Conservation (phyloP, 23 tunicate genomes). For the Oikopleura dioica region DNA sequence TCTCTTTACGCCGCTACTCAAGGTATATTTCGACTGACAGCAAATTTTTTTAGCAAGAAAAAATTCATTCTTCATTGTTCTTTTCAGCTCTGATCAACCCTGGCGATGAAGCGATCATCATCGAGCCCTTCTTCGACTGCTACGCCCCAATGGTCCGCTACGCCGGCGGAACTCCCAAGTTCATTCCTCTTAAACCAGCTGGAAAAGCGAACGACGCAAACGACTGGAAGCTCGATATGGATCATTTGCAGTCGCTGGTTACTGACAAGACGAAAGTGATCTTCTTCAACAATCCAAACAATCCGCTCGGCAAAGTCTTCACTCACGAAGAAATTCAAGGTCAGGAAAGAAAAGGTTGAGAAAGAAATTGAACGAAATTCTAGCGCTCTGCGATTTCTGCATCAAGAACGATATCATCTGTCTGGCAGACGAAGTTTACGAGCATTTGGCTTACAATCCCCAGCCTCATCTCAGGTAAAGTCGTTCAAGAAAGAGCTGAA, state of each 20-base stretch:
- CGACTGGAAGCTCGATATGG: slow-evolving; percentile 40
- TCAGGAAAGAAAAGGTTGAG: not conserved
- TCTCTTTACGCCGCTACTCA: slow-evolving; percentile 37
- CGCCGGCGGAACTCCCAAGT: slow-evolving; percentile 61
- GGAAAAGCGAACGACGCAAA: slow-evolving; percentile 15
- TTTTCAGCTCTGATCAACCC: slow-evolving; percentile 37
- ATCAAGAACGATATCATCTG: slow-evolving; percentile 46
- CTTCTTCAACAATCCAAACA: slow-evolving; percentile 70
- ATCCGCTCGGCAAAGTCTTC: slow-evolving; percentile 67
- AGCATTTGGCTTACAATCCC: slow-evolving; percentile 43
- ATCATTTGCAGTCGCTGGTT: slow-evolving; percentile 34
- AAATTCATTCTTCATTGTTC: too few relatives aligned
- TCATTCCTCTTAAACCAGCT: slow-evolving; percentile 37
- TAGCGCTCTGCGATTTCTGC: slow-evolving; percentile 41
- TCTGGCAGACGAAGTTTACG: slow-evolving; percentile 91
- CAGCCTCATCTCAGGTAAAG: slow-evolving; percentile 30
- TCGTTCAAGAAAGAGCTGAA: not conserved
- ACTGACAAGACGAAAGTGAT: slow-evolving; percentile 71
- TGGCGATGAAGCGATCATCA: slow-evolving; percentile 88
- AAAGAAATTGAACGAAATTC: not conserved
- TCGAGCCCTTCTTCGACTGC: slow-evolving; percentile 95
- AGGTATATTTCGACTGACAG: too few relatives aligned
- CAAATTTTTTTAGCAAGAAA: too few relatives aligned
- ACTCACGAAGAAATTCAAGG: not conserved
- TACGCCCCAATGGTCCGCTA: slow-evolving; percentile 72